Evolutionary conservation across 2,888 invertebrate genomes (phyloP).

Genomic region (Atrina japonica): DNA sequence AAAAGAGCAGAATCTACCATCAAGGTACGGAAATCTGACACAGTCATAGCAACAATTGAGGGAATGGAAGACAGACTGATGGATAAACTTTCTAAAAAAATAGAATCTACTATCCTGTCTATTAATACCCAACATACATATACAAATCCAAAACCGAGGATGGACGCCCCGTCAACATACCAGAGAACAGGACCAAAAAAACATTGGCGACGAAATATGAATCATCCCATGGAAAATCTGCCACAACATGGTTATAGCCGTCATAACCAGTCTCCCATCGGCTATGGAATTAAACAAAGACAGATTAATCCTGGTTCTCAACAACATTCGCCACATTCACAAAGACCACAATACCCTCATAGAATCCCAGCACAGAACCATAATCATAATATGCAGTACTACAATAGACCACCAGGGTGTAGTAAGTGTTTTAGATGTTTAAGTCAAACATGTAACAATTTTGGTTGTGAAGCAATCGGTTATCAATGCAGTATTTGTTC

Average conservation of each 20-base stretch:
- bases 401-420: slow-evolving; percentile 1
- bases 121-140: not conserved
- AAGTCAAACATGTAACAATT: not conserved
- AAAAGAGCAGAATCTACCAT: slow-evolving; percentile 1
- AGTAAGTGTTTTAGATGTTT: slow-evolving; percentile 10
- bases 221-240: no score
- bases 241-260: no score
- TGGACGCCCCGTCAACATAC: not conserved
- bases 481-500: not conserved
- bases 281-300: no score
- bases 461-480: slow-evolving; percentile 3
- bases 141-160: not conserved
- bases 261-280: no score
- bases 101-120: not conserved
- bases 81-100: not conserved
- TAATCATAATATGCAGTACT: no score
- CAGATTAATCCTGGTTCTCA: no score
- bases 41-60: not conserved
- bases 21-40: slow-evolving; percentile 1
- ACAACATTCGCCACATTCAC: no score
- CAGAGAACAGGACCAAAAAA: not conserved
- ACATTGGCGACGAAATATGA: not conserved
- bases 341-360: no score
- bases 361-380: no score
- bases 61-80: not conserved